A percentile compares a stretch with the other conserved stretches of the same genome.
These are phyloP conservation scores for Malacosoma neustria DNA, from an alignment of 2,888 invertebrate genomes.

Conservation along the genomic window DNA sequence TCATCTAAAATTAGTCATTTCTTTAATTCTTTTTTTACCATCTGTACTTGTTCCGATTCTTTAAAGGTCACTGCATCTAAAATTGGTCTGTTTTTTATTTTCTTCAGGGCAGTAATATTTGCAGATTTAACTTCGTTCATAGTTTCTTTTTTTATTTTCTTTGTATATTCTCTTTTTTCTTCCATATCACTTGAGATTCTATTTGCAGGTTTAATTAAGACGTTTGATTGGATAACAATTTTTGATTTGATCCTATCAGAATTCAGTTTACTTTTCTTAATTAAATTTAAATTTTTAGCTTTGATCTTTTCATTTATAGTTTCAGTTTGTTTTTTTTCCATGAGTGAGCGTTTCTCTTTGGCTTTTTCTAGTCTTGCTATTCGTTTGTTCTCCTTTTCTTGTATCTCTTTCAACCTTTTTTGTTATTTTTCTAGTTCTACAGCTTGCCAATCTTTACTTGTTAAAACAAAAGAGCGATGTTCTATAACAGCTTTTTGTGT, in stretches of 20 bases:
- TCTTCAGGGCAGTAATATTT: conserved; percentile 15
- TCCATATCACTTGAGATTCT: conserved; percentile 12
- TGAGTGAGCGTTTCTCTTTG: conserved; percentile 11
- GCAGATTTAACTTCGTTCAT: conserved; percentile 15
- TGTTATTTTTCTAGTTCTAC: conserved; percentile 17
- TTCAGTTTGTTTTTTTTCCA: conserved; percentile 15
- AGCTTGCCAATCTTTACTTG: conserved; percentile 15
- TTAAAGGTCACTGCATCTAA: conserved; percentile 12
- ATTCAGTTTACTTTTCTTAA: conserved; percentile 15
- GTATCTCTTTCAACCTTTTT: conserved; percentile 15
- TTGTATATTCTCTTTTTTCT: conserved; percentile 12
- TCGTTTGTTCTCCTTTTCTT: conserved; percentile 14
- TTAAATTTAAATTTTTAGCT: conserved; percentile 11
- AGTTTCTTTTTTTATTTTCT: conserved; percentile 14
- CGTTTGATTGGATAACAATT: conserved; percentile 14
- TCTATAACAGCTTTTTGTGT: conserved; percentile 12
- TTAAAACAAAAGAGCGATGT: conserved; percentile 16
- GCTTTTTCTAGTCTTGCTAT: conserved; percentile 14
- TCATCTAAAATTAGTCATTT: conserved; percentile 16
- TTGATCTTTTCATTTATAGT: conserved; percentile 13
- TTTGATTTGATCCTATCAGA: conserved; percentile 11
- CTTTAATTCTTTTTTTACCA: too few species aligned
- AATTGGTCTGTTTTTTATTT: conserved; percentile 17
- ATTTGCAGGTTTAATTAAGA: conserved; percentile 14
- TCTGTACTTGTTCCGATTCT: conserved; percentile 13